These are phyloP conservation scores for Mirounga angustirostris DNA, from an alignment of 2,113 vertebrate species.

Conservation along the genomic window DNA sequence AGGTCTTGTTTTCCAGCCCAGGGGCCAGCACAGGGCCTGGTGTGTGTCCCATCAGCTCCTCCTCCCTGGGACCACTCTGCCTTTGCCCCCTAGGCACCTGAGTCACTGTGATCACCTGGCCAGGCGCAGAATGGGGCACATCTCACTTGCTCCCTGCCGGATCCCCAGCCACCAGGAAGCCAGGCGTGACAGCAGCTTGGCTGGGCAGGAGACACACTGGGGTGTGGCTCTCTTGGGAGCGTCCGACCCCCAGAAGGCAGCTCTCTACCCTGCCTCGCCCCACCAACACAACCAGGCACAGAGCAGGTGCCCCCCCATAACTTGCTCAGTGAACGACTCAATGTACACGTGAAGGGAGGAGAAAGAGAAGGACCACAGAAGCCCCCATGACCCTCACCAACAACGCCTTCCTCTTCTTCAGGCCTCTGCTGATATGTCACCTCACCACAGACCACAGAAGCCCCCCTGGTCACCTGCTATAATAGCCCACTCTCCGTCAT, in stretches of 20 bases:
- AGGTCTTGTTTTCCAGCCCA: no score
- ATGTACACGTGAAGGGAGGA: fast-evolving
- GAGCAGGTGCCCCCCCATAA: fast-evolving
- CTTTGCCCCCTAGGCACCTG: not conserved
- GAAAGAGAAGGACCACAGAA: fast-evolving
- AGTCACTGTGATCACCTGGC: not conserved
- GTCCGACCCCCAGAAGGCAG: fast-evolving
- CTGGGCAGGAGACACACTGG: fast-evolving
- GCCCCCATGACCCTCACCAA: fast-evolving
- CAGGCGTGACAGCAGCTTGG: not conserved
- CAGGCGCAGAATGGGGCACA: not conserved
- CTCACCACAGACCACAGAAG: not conserved
- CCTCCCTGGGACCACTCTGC: not conserved
- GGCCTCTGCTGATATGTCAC: not conserved
- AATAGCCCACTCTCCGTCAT: fast-evolving
- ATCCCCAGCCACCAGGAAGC: not conserved
- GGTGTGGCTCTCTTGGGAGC: not conserved
- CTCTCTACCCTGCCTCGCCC: not conserved
- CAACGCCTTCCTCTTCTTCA: not conserved
- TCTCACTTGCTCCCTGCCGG: not conserved
- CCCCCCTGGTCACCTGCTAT: not conserved
- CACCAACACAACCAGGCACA: no score
- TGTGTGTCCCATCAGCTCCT: not conserved
- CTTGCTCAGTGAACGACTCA: not conserved
- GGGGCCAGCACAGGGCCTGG: no score